Evolutionary conservation across 2,797 vertebrate genomes (phyloP).

Genomic region (Argya squamiceps): DNA sequence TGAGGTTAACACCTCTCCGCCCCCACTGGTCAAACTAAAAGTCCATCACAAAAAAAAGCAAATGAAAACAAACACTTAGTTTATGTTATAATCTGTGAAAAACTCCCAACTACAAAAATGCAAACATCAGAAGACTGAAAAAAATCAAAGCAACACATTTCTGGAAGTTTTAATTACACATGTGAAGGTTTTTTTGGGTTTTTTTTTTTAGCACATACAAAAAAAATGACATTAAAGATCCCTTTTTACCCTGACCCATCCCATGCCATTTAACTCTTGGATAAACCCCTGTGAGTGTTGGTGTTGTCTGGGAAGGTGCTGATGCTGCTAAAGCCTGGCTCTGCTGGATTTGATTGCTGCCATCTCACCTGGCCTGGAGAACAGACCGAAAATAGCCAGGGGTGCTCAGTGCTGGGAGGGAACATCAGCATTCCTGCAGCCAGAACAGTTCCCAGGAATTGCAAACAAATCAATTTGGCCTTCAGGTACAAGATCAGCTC

Average conservation of each 20-base stretch:
- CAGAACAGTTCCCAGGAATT: not conserved
- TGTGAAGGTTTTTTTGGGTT: not conserved
- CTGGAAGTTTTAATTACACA: not conserved
- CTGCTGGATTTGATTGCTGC: not conserved
- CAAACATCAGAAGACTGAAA: too few relatives aligned
- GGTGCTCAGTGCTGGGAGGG: not conserved
- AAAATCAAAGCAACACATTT: not conserved
- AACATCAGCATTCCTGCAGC: not conserved
- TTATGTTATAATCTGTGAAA: too few relatives aligned
- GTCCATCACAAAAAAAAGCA: too few relatives aligned
- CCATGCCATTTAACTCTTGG: not conserved
- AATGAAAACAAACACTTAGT: too few relatives aligned
- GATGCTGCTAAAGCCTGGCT: not conserved
- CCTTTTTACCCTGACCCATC: not conserved
- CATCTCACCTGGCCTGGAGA: not conserved
- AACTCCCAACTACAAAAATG: too few relatives aligned
- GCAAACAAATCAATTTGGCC: not conserved
- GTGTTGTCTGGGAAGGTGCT: not conserved
- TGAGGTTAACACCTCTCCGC: too few relatives aligned
- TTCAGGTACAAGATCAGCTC: not conserved
- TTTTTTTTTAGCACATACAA: not conserved
- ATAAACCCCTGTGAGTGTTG: not conserved
- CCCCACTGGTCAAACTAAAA: too few relatives aligned
- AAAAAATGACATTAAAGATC: not conserved
- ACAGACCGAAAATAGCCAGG: not conserved